These are phyloP conservation scores for Onthophagus sagittarius DNA, from an alignment of 2,888 invertebrate species.

Conservation along the genomic window DNA sequence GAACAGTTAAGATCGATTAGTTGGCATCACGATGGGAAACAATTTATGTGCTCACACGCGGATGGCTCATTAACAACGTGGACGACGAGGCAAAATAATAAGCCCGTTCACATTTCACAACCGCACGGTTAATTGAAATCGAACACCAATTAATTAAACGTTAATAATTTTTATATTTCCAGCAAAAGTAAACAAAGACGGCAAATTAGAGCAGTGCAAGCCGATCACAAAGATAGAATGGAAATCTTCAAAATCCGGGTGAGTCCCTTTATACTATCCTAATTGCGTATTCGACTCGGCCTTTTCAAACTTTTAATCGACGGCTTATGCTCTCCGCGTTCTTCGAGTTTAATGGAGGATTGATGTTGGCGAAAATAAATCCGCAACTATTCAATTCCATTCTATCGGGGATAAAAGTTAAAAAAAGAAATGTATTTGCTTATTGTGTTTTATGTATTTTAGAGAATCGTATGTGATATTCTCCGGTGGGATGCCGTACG, in stretches of 20 bases:
- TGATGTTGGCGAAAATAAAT: background rate
- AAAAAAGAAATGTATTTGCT: background rate
- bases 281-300: background rate
- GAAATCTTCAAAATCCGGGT: constrained; percentile 85
- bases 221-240: constrained; percentile 94
- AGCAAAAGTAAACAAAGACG: constrained; percentile 90
- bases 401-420: too few species aligned
- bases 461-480: constrained; percentile 95
- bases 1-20: constrained; percentile 82
- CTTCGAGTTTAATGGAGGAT: background rate
- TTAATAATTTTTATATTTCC: constrained; percentile 42
- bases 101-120: constrained; percentile 78
- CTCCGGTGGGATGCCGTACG: constrained; percentile 92
- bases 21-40: constrained; percentile 98
- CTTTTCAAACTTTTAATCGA: background rate
- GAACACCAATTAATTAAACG: background rate
- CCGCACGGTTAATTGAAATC: constrained; percentile 75
- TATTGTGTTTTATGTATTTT: constrained; percentile 37
- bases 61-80: constrained; percentile 96
- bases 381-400: background rate
- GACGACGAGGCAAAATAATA: constrained; percentile 72
- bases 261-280: constrained; percentile 36
- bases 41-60: constrained; percentile 92
- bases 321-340: background rate
- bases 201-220: constrained; percentile 89